These are phyloP conservation scores for Amblyornis subalaris DNA, from an alignment of 2,113 vertebrate species.

Conservation along the genomic window DNA sequence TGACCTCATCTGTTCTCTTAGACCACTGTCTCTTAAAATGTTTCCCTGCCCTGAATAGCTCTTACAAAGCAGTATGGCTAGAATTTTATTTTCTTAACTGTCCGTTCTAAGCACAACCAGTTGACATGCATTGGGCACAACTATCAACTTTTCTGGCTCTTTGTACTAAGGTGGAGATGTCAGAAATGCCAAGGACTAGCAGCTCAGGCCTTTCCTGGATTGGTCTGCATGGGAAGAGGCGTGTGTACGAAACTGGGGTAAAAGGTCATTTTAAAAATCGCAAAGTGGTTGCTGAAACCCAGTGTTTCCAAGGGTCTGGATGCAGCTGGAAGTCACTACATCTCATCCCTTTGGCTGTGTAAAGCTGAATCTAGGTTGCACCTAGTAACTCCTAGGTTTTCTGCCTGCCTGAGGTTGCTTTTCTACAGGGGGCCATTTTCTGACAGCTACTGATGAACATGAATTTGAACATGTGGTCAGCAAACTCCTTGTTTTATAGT, in stretches of 20 bases:
- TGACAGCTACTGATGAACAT: neutral
- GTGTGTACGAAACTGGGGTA: neutral
- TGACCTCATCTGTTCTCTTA: neutral
- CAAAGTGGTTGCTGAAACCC: neutral
- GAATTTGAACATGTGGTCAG: neutral
- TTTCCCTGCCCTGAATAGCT: neutral
- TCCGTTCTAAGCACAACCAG: neutral
- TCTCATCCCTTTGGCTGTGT: neutral
- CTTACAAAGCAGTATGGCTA: neutral
- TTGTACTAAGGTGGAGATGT: neutral
- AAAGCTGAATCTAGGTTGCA: neutral
- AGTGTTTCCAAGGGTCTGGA: neutral
- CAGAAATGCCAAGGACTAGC: neutral
- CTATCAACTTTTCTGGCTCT: neutral
- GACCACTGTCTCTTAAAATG: neutral
- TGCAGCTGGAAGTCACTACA: neutral
- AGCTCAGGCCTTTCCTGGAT: neutral
- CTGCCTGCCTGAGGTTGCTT: neutral
- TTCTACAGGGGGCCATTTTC: slow-evolving; percentile 4
- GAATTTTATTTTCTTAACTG: neutral
- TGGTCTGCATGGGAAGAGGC: neutral
- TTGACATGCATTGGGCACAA: neutral
- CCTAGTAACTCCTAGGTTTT: neutral
- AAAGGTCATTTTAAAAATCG: neutral
- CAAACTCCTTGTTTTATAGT: slow-evolving; percentile 23